Evolutionary conservation across 2,797 vertebrate species (phyloP).

Genomic region (Etheostoma nigrum): DNA sequence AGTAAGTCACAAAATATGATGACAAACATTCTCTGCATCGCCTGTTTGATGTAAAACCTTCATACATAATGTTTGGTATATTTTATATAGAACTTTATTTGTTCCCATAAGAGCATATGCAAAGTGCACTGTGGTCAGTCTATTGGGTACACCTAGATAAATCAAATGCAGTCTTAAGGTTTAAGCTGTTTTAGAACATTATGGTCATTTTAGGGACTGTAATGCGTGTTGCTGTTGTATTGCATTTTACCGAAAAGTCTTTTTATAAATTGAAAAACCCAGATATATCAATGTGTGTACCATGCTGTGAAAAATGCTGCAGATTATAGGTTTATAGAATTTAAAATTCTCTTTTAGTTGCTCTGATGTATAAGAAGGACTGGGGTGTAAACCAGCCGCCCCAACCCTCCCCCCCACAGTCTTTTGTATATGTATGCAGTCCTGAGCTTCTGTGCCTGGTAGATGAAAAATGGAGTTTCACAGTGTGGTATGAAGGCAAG

Average conservation of each 20-base stretch:
- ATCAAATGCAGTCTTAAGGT: too few relatives aligned
- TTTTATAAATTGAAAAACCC: too few relatives aligned
- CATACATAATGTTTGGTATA: neutral
- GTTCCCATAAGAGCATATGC: too few relatives aligned
- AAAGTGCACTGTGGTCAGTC: too few relatives aligned
- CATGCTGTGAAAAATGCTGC: neutral
- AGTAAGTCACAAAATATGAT: neutral
- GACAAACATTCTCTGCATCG: neutral
- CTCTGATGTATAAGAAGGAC: neutral
- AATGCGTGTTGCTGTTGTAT: neutral
- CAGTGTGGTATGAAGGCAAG: slow-evolving; percentile 50
- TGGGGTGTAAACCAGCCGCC: neutral
- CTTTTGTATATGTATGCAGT: neutral
- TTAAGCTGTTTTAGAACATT: too few relatives aligned
- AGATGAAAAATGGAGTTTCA: slow-evolving; percentile 51
- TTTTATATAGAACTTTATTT: too few relatives aligned
- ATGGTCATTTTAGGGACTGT: neutral
- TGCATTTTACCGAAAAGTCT: neutral
- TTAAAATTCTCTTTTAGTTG: neutral
- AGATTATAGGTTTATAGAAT: too few relatives aligned
- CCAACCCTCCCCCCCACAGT: neutral
- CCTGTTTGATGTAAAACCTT: neutral
- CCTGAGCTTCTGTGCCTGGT: neutral
- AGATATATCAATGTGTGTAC: neutral
- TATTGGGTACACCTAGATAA: too few relatives aligned